These are phyloP conservation scores for Apodemus agrarius DNA, from an alignment of 2,797 vertebrate genomes.

Conservation along the genomic window DNA sequence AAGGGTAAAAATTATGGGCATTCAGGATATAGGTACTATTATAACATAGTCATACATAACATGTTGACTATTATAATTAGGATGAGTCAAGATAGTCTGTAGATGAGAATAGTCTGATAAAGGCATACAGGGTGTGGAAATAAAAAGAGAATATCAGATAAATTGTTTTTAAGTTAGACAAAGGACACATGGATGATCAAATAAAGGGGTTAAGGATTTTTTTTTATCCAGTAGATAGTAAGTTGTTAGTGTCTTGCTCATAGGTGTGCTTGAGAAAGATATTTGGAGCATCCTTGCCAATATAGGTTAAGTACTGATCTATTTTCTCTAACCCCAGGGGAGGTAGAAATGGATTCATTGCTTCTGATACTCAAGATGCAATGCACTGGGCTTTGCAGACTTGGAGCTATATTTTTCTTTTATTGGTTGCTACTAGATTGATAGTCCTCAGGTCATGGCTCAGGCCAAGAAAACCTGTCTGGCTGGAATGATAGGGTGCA, in stretches of 20 bases:
- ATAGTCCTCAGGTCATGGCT: slow-evolving; percentile 53
- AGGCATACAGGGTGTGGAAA: neutral
- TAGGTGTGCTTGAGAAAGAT: slow-evolving; percentile 40
- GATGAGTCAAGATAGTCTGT: neutral
- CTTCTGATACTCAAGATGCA: slow-evolving; percentile 52
- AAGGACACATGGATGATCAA: slow-evolving; percentile 22
- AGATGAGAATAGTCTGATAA: neutral
- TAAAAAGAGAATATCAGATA: neutral
- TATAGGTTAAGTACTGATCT: slow-evolving; percentile 60
- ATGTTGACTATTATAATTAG: neutral
- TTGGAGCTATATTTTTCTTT: slow-evolving; percentile 72
- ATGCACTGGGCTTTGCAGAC: slow-evolving; percentile 58
- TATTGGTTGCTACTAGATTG: slow-evolving; percentile 62
- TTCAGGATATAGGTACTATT: neutral
- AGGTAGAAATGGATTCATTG: slow-evolving; percentile 40
- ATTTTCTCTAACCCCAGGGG: slow-evolving; percentile 47
- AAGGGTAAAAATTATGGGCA: neutral
- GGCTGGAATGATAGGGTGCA: neutral
- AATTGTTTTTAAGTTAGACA: neutral
- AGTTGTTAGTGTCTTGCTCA: neutral
- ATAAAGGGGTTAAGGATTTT: slow-evolving; percentile 26
- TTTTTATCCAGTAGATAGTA: slow-evolving; percentile 8
- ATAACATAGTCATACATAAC: neutral
- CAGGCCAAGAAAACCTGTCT: slow-evolving; percentile 3
- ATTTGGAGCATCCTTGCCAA: slow-evolving; percentile 43